A percentile compares a stretch with the other conserved stretches of the same genome.
phyloP scores from a whole-genome alignment of 2,888 invertebrate species.

The Drosophila seclusa region DNA sequence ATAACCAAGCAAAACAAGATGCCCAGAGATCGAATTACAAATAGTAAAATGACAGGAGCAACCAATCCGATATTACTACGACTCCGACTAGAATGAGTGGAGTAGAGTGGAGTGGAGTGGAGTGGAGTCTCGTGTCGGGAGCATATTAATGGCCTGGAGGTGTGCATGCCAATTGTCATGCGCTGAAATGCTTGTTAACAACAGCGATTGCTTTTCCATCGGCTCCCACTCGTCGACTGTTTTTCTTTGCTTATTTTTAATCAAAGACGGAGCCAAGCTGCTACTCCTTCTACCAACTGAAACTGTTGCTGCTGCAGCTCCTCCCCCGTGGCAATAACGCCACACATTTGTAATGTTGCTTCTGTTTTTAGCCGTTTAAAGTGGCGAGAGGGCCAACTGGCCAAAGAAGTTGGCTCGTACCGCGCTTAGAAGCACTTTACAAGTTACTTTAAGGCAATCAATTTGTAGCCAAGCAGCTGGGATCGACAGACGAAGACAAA shows the following conservation, averaged over 20 bases:
- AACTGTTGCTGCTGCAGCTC: constrained; percentile 42
- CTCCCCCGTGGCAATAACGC: constrained; percentile 83
- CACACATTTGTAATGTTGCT: constrained; percentile 83
- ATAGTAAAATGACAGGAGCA: constrained; percentile 63
- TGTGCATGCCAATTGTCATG: constrained; percentile 82
- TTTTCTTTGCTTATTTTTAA: constrained; percentile 59
- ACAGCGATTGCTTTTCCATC: constrained; percentile 67
- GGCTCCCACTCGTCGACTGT: constrained; percentile 56
- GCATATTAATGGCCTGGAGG: constrained; percentile 79
- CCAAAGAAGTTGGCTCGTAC: constrained; percentile 15
- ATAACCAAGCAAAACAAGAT: constrained; percentile 58
- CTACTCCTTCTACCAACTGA: constrained; percentile 20
- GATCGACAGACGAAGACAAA: constrained; percentile 10
- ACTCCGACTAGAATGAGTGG: neutral
- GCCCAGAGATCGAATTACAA: constrained; percentile 45
- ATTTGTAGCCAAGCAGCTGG: constrained; percentile 68
- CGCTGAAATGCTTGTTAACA: constrained; percentile 83
- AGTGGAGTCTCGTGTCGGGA: constrained; percentile 4
- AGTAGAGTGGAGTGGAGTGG: neutral
- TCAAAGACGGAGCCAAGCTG: constrained; percentile 62
- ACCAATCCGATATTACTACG: constrained; percentile 11
- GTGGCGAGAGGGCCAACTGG: constrained; percentile 26
- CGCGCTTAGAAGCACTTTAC: constrained; percentile 73
- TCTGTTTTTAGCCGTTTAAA: constrained; percentile 77
- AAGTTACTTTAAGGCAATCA: constrained; percentile 82